phyloP scores from a whole-genome alignment of 2,888 invertebrate genomes.

The Xestia sexstrigata region DNA sequence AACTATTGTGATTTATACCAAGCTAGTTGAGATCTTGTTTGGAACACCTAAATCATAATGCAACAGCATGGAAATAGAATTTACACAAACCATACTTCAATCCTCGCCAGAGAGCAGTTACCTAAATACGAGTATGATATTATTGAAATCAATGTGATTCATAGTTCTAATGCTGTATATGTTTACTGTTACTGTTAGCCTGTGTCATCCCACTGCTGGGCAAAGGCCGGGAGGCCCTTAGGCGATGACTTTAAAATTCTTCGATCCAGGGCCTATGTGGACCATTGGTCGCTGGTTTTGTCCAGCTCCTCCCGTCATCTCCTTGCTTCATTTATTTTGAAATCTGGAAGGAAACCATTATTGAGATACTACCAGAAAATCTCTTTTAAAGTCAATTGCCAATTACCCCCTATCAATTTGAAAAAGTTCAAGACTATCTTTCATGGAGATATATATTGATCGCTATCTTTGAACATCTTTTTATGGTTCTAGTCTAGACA shows the following conservation, averaged over 20 bases:
- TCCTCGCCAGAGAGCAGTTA: not conserved
- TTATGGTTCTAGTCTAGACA: constrained; percentile 41
- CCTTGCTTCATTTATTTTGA: not conserved
- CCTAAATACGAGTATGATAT: not conserved
- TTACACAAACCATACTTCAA: constrained; percentile 10
- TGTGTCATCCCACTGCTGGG: no score
- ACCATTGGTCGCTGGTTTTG: no score
- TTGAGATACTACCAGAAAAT: not conserved
- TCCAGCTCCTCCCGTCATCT: no score
- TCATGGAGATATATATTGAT: not conserved
- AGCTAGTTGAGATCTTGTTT: constrained; percentile 43
- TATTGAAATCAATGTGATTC: constrained; percentile 3
- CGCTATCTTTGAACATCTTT: constrained; percentile 1
- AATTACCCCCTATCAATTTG: not conserved
- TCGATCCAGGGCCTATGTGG: no score
- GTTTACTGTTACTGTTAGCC: not conserved
- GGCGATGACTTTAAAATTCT: no score
- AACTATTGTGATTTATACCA: constrained; percentile 62
- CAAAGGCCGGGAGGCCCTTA: no score
- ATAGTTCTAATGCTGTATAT: not conserved
- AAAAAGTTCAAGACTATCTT: not conserved
- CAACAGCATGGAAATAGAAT: constrained; percentile 13
- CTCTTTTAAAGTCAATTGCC: not conserved
- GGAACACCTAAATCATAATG: constrained; percentile 25
- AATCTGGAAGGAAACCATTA: not conserved